Base-by-base conservation (phyloP, 2,888 invertebrate species). In the Drosophila fungiperda region DNA sequence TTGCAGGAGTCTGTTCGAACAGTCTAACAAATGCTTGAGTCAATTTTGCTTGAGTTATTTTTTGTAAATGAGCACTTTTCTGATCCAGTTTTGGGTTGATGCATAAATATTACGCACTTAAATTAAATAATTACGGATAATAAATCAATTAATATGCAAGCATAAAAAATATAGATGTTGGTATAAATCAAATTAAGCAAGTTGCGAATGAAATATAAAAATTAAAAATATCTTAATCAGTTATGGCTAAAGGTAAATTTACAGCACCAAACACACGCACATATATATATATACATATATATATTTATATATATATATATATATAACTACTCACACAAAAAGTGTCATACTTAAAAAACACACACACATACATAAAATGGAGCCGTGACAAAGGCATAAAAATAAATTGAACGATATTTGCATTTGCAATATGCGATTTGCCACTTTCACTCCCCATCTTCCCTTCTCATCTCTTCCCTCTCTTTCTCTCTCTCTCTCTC, bases 341-440 rank as follows among this genome's bases (percentile, higher is more conserved):
- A 23, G 2, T 42, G 32, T 2, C 15, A 33, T 7, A 33, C 32
- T 32, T 5, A 6, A 36, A 49, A 49, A 58, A 50, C 3, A 64
- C 53, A 50, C 29, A n/a, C 15, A 15, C 15, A 15, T 17, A 15
- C 15, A 57, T 45, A 62, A 66, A 62, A 71, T 61, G 53, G 20
- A 40, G 68, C 65, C 66, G 70, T 50, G 64, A 71, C 50, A 64
- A 68, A 67, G 66, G 82, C 82, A 82, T 74, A 74, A 78, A 82
- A 85, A 85, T 82, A 89, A 89, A 80, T 89, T 89, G 87, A 80
- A 59, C 73, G 71, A 73, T 82, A 84, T 87, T 73, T 75, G 87
- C 4, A 82, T 79, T 63, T 76, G 73, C 73, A 72, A 74, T 73
- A 68, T 80, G 81, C 64, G 58, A 68, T 78, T 83, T 62, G n/a